Base-by-base conservation (phyloP, 1,140 invertebrate species). In the Euwallacea fornicatus region DNA sequence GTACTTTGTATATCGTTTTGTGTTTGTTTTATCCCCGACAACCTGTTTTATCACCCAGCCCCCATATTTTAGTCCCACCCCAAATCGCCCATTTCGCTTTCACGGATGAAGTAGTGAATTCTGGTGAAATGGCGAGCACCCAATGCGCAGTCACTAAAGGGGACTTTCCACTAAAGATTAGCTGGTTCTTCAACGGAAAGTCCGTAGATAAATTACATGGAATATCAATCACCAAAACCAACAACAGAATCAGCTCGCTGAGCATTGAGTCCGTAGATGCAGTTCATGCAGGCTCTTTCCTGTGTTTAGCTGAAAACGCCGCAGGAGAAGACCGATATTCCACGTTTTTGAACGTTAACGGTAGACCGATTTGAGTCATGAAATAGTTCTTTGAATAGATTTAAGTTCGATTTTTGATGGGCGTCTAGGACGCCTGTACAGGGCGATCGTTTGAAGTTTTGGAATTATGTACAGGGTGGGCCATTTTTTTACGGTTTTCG, bases 81-180 rank as follows among this genome's bases (percentile, higher is more conserved):
- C 76, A 77, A 74, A 78, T 79, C 41, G 62, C 74, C 21, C 78
- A 77, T 33, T 79, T 85, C 72, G 81, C 83, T 50, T 90, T 43
- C 58, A 66, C 72, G 16, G 84, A 88, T 10, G 87, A 89, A 75
- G 85, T 89, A 7, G 85, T 86, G 6, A 91, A 91, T 80, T 88
- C 88, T 47, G 91, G 90, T 46, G 89, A 91, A 70, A 86, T 86
- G 75, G 86, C 86, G 53, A 88, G 89, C 73, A 85, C 90, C 50
- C 88, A 88, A 75, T 93, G 91, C 80, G 84, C 88, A 69, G 88
- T 92, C 43, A 87, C 87, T 13, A 91, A 91, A 78, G 93, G 92
- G 47, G 92, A 93, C 78, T 83, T 89, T 73, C 91, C 91, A 7
- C 82, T 93, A 63, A 88, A 86, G 56, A 90, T 93, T 73, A 84